Evolutionary conservation across 2,113 vertebrate genomes (phyloP).

Genomic region (Glaucidium brasilianum): DNA sequence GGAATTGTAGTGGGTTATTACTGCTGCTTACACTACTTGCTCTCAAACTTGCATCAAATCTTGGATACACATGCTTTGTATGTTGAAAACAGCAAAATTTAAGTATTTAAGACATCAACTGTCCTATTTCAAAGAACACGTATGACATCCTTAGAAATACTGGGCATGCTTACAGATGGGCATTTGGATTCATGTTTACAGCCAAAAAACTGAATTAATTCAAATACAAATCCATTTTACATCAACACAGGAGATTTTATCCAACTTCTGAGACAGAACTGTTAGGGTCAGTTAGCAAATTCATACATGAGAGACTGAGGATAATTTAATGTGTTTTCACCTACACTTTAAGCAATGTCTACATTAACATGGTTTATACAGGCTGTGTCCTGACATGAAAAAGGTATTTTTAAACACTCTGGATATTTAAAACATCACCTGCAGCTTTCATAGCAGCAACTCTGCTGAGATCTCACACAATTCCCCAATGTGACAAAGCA

Average conservation of each 20-base stretch:
- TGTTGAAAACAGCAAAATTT: not conserved
- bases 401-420: not conserved
- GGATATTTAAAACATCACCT: not conserved
- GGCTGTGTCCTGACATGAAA: not conserved
- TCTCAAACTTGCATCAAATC: not conserved
- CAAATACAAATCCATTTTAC: not conserved
- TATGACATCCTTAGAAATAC: not conserved
- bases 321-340: not conserved
- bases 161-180: not conserved
- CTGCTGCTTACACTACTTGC: not conserved
- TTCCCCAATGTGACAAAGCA: not conserved
- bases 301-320: not conserved
- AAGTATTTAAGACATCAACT: not conserved
- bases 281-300: not conserved
- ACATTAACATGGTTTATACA: not conserved
- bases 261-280: not conserved
- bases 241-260: not conserved
- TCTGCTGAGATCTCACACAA: not conserved
- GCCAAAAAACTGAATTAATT: not conserved
- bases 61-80: not conserved
- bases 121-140: not conserved
- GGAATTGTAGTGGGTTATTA: not conserved
- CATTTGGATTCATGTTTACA: not conserved
- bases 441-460: not conserved
- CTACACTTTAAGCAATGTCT: not conserved